Conservation (phyloP, 2,888 invertebrate genomes). For the Spilosoma lubricipeda region DNA sequence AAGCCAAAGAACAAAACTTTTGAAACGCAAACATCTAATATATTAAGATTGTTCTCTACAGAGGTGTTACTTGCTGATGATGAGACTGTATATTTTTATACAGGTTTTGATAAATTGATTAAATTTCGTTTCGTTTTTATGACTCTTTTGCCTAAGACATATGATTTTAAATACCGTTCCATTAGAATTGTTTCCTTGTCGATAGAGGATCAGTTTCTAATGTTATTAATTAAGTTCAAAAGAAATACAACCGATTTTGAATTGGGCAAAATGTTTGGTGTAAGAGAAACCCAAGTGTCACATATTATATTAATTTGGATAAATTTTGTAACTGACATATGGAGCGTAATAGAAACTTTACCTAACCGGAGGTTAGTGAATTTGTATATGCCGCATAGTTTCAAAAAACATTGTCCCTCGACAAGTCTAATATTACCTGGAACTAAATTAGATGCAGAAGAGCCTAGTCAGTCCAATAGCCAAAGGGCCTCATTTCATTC, state of each 20-base stretch:
- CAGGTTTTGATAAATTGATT: too few relatives aligned
- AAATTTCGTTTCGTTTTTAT: background rate
- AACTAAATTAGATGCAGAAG: too few relatives aligned
- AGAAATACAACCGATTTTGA: conserved; percentile 27
- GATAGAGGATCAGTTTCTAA: conserved; percentile 18
- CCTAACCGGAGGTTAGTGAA: conserved; percentile 3
- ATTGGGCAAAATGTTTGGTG: conserved; percentile 22
- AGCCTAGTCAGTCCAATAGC: too few relatives aligned
- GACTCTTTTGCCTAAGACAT: conserved; percentile 2
- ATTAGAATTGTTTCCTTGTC: background rate
- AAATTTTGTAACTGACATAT: conserved; percentile 8
- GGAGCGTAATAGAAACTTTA: conserved; percentile 2
- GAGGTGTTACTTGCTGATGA: background rate
- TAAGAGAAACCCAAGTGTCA: conserved; percentile 16
- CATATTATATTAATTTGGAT: conserved; percentile 17
- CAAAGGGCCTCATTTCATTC: too few relatives aligned
- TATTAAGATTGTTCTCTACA: background rate
- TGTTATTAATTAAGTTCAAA: conserved; percentile 23
- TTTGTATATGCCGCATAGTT: conserved; percentile 1
- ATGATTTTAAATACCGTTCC: background rate
- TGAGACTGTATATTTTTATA: background rate
- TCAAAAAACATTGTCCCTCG: background rate
- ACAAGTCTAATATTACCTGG: too few relatives aligned
- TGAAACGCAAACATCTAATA: background rate
- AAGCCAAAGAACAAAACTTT: background rate